phyloP scores from a whole-genome alignment of 2,113 vertebrate genomes.

The Labeo catla region DNA sequence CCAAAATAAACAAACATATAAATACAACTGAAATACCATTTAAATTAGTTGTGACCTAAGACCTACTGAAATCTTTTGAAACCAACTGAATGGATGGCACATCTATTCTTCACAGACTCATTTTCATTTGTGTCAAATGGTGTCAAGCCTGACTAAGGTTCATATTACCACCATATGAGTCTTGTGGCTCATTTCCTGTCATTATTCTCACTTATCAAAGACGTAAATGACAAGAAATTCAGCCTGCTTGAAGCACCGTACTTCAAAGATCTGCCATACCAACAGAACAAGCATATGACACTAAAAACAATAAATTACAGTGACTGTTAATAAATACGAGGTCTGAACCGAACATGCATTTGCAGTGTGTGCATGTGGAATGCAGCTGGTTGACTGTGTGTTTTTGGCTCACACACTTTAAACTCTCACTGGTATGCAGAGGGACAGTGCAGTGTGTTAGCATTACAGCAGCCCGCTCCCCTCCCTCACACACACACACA shows the following conservation, averaged over 20 bases:
- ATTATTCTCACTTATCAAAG: not conserved
- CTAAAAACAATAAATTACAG: not conserved
- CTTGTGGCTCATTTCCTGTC: not conserved
- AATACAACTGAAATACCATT: not conserved
- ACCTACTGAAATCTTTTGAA: not conserved
- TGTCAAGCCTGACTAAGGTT: not conserved
- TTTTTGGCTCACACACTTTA: slow-evolving; percentile 45
- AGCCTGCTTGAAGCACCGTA: too few species aligned
- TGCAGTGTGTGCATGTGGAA: not conserved
- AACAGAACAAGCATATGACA: not conserved
- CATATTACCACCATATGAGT: not conserved
- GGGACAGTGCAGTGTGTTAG: slow-evolving; percentile 26
- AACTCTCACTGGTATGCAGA: slow-evolving; percentile 32
- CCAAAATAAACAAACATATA: not conserved
- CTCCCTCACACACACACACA: not conserved
- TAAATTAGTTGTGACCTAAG: not conserved
- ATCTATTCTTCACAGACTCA: not conserved
- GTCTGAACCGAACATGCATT: slow-evolving; percentile 1
- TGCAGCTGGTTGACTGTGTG: slow-evolving; percentile 43
- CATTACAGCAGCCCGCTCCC: not conserved
- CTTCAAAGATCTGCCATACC: not conserved
- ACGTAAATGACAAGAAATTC: not conserved
- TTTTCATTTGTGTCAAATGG: not conserved
- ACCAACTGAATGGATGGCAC: not conserved
- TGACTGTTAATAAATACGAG: too few species aligned